Percentiles rank a stretch among this genome's conserved stretches.
Evolutionary conservation across 2,113 vertebrate genomes (phyloP).

Genomic region (Boulengeromyrus knoepffleri): DNA sequence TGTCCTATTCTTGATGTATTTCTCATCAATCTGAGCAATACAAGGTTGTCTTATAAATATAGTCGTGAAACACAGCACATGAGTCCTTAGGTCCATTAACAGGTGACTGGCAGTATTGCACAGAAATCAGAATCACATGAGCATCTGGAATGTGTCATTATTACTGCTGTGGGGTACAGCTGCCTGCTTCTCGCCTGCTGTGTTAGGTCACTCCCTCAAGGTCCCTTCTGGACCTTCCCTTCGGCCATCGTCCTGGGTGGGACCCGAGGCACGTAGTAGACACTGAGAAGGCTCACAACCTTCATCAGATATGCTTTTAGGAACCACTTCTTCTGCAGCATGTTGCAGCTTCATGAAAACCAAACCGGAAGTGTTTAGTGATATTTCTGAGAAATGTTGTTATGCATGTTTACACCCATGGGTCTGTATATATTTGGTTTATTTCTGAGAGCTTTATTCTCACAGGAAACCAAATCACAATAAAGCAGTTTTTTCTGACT

Average conservation of each 20-base stretch:
- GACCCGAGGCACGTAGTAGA: not conserved
- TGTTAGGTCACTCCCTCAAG: constrained; percentile 8
- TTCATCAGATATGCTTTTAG: constrained; percentile 25
- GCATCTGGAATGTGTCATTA: not conserved
- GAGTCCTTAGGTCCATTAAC: not conserved
- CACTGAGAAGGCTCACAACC: constrained; percentile 9
- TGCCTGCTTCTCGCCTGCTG: not conserved
- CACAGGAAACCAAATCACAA: constrained; percentile 50
- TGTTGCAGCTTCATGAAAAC: constrained; percentile 22
- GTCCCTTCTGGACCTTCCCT: constrained; percentile 39
- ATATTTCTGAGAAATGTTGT: constrained; percentile 26
- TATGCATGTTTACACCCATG: constrained; percentile 56
- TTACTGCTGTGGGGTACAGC: not conserved
- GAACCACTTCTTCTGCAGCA: constrained; percentile 25
- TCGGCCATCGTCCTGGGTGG: not conserved
- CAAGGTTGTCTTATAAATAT: not conserved
- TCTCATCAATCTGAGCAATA: not conserved
- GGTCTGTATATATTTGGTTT: constrained; percentile 28
- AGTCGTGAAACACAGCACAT: not conserved
- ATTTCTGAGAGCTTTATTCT: constrained; percentile 43
- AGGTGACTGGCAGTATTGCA: not conserved
- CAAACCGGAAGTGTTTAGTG: constrained; percentile 13
- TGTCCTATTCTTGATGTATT: not conserved
- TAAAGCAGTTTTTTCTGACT: constrained; percentile 37
- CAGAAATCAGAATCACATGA: not conserved